Percentiles rank a stretch among this genome's conserved stretches.
Conservation (phyloP, 1,140 invertebrate species). For the Zaprionus capensis region DNA sequence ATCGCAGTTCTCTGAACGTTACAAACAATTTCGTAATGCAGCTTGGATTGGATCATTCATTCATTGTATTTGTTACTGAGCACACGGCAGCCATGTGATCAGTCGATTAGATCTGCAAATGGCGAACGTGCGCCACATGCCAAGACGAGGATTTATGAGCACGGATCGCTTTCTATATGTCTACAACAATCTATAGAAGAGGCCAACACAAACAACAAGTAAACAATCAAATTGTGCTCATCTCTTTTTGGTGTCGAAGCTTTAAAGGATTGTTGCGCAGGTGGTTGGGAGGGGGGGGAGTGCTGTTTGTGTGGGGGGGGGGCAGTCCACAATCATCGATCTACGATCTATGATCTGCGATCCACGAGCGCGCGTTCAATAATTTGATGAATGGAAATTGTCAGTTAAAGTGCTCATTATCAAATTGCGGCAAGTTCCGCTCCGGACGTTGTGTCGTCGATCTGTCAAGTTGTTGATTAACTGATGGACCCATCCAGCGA, state of each 20-base stretch:
- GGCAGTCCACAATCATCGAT: not conserved
- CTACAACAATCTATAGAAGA: not conserved
- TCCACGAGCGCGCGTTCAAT: not conserved
- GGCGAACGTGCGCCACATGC: slow-evolving; percentile 34
- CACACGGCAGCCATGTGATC: slow-evolving; percentile 25
- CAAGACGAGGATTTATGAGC: slow-evolving; percentile 18
- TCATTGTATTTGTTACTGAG: slow-evolving; percentile 5
- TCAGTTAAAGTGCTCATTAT: slow-evolving; percentile 49
- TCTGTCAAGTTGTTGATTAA: not conserved
- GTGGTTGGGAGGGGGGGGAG: not conserved
- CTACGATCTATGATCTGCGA: not conserved
- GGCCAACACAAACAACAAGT: not conserved
- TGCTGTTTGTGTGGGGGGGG: not conserved
- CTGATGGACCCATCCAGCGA: slow-evolving; percentile 9
- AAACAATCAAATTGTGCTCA: slow-evolving; percentile 14
- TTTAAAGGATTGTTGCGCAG: not conserved
- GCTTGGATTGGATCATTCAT: not conserved
- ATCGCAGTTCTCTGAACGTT: not conserved
- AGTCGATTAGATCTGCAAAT: slow-evolving; percentile 4
- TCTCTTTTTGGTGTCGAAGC: not conserved
- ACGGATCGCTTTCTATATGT: slow-evolving; percentile 37
- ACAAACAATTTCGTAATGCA: not conserved
- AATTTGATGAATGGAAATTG: slow-evolving; percentile 25
- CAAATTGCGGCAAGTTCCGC: slow-evolving; percentile 52
- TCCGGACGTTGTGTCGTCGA: slow-evolving; percentile 29